Evolutionary conservation across 2,797 vertebrate genomes (phyloP), one percentile per base, ranked within the genome.

Genomic region (Stomatorhinus walkeri): DNA sequence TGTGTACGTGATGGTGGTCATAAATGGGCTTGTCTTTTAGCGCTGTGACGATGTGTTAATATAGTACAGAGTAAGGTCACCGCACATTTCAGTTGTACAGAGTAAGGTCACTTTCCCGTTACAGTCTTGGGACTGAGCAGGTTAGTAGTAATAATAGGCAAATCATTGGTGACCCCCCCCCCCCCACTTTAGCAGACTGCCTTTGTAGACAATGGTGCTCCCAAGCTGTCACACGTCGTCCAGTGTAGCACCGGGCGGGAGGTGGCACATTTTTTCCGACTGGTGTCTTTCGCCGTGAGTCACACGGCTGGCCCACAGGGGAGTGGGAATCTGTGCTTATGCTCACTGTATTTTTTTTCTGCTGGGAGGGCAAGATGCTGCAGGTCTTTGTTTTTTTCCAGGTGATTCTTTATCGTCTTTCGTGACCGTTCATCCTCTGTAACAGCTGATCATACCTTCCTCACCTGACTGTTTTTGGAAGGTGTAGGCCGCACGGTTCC

Each of bases 241-340:
- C 88, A 88, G 36, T 51, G 88, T 89, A 84, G 64, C 64, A 89
- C 68, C 19, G 28, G 32, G 59, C 5, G 32, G 28, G 51, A 72
- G 59, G 22, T 85, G 59, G 76, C 54, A 54, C 64, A 68, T 52
- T 52, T 14, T 81, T 88, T 87, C 85, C 10, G 12, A 59, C 49
- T 3, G 19, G 12, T 1, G 43, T 56, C 85, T 89, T 91, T 90
- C 88, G 19, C 19, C 19, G 51, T 85, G 76, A 89, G 32, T 61
- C 64, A 89, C 61, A 8, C 32, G 89, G 87, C 87, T 81, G 84
- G 83, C 89, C 79, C 28, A 89, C 79, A 40, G n/a, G 10, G 88
- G 40, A 85, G 89, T 88, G 59, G 81, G n/a, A 68, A 19, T 68
- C 16, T 84, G 24, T 64, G 24, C 54, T 22, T 4, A 8, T n/a